Evolutionary conservation across 1,140 invertebrate genomes (phyloP), one percentile per base, ranked within the genome.

Genomic region (Bilobella aurantiaca): DNA sequence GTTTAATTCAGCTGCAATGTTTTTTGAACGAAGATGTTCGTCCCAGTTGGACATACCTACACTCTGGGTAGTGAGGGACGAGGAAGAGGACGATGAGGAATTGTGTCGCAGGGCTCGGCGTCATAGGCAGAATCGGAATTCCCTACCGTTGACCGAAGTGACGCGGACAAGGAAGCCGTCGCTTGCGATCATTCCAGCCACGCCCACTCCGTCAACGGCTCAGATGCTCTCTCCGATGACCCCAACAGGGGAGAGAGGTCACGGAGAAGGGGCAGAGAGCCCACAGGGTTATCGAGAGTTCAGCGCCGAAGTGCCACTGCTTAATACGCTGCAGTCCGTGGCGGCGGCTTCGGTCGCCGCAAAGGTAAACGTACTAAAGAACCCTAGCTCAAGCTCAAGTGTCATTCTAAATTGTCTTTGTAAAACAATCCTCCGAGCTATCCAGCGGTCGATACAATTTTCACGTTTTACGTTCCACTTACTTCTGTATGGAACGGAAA

Each of bases 1-100:
- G 70, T 72, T 69, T 65, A 72, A 72, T 61, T 72, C 70, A 18
- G 70, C 70, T 32, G 70, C 70, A 21, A 67, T 72, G 65, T 72
- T 72, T 62, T 56, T 72, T 18, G 70, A 63, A 25, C 53, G 70
- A 32, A 58, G 70, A 53, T 69, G 68, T 46, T 72, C 70, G 23
- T 72, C 70, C 1, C 70, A 72, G 29, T 59, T 69, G 47, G 68
- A 72, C 18, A 69, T 72, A 57, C 70, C 70, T 18, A 68, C 65
- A 16, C 47, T 69, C 21, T 68, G 66, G 65, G 27, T 67, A 47
- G 62, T 62, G 27, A 28, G 57, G 46, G 62, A 67, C 25, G 68
- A 69, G 37, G 62, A 62, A 3, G 62, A 64, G 5, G 62, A 53
- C n/a, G 66, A 66, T 2, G 69, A 57, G 32, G 37, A 27, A 16